Evolutionary conservation across 2,888 invertebrate genomes (phyloP).

Genomic region (Habrosyne pyritoides): DNA sequence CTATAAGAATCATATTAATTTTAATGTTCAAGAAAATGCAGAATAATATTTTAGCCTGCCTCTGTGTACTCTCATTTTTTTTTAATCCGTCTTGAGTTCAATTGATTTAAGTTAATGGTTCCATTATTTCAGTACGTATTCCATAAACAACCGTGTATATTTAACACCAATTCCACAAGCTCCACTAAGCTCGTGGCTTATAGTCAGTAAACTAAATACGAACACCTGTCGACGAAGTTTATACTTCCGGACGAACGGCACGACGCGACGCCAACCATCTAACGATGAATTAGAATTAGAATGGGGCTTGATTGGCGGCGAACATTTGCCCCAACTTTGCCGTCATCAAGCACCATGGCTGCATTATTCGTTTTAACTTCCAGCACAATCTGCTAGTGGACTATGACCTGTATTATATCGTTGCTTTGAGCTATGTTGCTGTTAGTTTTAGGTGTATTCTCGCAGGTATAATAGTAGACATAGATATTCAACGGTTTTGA

Average conservation of each 20-base stretch:
- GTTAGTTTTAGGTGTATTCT: too few species aligned
- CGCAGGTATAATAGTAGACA: too few species aligned
- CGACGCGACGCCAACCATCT: not conserved
- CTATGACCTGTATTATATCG: too few species aligned
- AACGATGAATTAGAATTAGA: conserved; percentile 34
- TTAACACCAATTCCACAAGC: not conserved
- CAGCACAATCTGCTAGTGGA: not conserved
- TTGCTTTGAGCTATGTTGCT: not conserved
- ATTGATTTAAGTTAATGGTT: not conserved
- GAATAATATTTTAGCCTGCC: too few species aligned
- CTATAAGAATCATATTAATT: too few species aligned
- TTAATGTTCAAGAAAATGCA: too few species aligned
- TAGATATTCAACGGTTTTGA: too few species aligned
- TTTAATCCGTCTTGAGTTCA: not conserved
- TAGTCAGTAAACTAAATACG: not conserved
- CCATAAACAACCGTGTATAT: not conserved
- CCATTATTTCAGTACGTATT: not conserved
- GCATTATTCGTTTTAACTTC: conserved; percentile 6
- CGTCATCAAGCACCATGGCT: not conserved
- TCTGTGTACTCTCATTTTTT: too few species aligned
- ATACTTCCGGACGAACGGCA: conserved; percentile 5
- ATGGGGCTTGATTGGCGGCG: conserved; percentile 45
- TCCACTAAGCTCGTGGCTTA: not conserved
- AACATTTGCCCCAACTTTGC: conserved; percentile 32
- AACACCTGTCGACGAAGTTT: conserved; percentile 21